phyloP scores from a whole-genome alignment of 2,797 vertebrate species.

The Acanthurus leucopareius region DNA sequence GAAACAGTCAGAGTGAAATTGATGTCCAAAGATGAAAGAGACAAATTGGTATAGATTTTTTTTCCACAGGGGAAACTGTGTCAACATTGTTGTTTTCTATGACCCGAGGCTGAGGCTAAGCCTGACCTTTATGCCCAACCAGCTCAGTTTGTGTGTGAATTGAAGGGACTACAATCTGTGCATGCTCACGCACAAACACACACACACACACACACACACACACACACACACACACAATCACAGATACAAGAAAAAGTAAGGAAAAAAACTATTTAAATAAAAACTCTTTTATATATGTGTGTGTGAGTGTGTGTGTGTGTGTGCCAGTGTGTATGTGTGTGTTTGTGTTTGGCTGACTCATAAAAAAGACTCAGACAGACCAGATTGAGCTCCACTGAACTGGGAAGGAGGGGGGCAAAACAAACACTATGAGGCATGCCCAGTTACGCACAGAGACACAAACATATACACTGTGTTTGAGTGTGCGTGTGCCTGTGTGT shows the following conservation, averaged over 20 bases:
- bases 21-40: constrained; percentile 62
- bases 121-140: constrained; percentile 58
- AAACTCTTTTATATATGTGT: background rate
- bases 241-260: background rate
- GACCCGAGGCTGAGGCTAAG: constrained; percentile 58
- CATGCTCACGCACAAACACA: background rate
- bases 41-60: constrained; percentile 77
- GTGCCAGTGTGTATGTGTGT: constrained; percentile 22
- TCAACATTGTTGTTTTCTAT: constrained; percentile 64
- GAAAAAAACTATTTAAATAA: too few relatives aligned
- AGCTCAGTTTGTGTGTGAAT: constrained; percentile 51
- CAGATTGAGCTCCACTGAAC: constrained; percentile 78
- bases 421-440: constrained; percentile 70
- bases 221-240: constrained; percentile 1
- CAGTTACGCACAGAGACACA: constrained; percentile 63
- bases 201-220: background rate
- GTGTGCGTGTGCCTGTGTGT: background rate
- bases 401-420: constrained; percentile 60
- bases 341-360: constrained; percentile 62
- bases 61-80: constrained; percentile 64
- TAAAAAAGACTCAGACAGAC: constrained; percentile 72
- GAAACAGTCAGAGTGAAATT: constrained; percentile 32
- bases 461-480: constrained; percentile 55
- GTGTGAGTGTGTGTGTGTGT: constrained; percentile 21
- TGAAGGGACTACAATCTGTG: background rate